Conservation (phyloP, 2,113 vertebrate species). For the Myodes glareolus region DNA sequence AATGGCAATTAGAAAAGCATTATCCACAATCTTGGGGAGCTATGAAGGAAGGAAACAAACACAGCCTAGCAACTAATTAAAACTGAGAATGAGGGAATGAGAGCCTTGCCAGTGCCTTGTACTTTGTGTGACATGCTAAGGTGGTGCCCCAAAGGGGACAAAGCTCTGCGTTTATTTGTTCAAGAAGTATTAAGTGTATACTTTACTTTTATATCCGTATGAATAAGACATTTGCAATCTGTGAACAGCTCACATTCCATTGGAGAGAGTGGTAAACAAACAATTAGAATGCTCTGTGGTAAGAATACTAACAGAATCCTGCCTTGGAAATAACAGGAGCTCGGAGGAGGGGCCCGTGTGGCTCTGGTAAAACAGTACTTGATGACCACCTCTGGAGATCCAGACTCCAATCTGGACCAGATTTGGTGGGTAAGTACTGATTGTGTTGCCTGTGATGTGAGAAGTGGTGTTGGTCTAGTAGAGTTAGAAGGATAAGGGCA, state of each 20-base stretch:
- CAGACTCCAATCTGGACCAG: background rate
- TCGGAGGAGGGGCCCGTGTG: background rate
- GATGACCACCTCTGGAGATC: background rate
- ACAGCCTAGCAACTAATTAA: background rate
- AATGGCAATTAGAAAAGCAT: background rate
- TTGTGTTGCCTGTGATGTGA: background rate
- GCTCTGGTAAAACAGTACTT: background rate
- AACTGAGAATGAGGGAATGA: background rate
- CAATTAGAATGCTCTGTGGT: slow-evolving; percentile 20
- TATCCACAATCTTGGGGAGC: background rate
- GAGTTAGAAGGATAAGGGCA: background rate
- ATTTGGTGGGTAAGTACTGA: background rate
- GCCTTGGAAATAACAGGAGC: background rate
- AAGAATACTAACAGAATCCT: background rate
- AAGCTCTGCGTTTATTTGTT: slow-evolving; percentile 1
- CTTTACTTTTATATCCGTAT: background rate
- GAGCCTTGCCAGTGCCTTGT: background rate
- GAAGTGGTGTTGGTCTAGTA: background rate
- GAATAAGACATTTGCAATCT: slow-evolving; percentile 24
- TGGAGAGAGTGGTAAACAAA: slow-evolving; percentile 43
- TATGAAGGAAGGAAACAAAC: background rate
- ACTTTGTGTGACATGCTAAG: background rate
- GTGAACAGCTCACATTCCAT: background rate
- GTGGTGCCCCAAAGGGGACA: background rate
- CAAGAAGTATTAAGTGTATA: slow-evolving; percentile 7